Evolutionary conservation across 2,113 vertebrate species (phyloP).

Genomic region (Oenanthe oenanthe): DNA sequence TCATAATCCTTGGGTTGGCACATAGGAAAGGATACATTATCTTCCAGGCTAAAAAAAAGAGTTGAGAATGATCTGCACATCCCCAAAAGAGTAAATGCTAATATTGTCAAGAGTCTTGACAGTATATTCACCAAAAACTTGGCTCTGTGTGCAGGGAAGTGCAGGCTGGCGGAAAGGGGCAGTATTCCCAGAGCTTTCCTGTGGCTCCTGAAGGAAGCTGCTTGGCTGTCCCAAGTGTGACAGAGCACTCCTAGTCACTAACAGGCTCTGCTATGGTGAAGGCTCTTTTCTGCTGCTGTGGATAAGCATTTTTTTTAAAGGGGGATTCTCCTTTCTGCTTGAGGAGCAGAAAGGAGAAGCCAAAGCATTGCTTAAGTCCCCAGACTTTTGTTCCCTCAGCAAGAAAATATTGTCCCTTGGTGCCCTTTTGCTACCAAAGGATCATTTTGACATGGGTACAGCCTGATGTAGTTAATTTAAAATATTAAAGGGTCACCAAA

Average conservation of each 20-base stretch:
- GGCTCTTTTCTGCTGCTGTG: background rate
- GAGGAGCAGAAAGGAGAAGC: background rate
- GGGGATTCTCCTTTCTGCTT: background rate
- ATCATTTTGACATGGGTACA: background rate
- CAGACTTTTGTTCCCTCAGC: background rate
- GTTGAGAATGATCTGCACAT: background rate
- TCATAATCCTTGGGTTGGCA: background rate
- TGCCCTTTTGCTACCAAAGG: background rate
- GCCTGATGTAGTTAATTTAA: background rate
- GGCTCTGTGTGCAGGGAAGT: background rate
- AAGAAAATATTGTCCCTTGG: background rate
- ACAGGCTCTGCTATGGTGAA: background rate
- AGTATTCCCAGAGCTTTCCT: background rate
- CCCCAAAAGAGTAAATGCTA: background rate
- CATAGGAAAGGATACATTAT: background rate
- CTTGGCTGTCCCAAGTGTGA: background rate
- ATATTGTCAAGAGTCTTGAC: background rate
- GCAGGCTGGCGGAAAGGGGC: background rate
- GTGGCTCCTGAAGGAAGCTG: background rate
- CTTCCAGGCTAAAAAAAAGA: background rate
- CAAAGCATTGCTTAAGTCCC: background rate
- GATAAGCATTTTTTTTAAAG: background rate
- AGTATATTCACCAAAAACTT: background rate
- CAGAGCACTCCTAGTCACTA: background rate
- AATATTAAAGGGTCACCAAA: background rate